A percentile compares a stretch with the other conserved stretches of the same genome.
These are phyloP conservation scores for Aplocera efformata DNA, from an alignment of 2,888 invertebrate species.

Conservation along the genomic window DNA sequence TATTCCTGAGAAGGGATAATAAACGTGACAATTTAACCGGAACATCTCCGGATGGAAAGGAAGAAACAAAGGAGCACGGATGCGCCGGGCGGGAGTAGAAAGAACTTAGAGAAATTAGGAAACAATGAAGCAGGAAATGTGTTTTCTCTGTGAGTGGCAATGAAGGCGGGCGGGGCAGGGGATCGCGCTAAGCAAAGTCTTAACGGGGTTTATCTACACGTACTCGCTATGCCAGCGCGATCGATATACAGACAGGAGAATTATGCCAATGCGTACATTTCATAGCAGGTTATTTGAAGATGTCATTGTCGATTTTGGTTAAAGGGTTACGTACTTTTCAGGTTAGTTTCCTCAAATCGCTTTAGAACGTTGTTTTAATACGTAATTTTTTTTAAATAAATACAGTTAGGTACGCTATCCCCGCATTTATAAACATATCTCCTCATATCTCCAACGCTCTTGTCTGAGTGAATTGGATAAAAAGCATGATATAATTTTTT, in stretches of 20 bases:
- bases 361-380: too few species aligned
- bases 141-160: conserved; percentile 51
- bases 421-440: too few species aligned
- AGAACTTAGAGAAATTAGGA: conserved; percentile 68
- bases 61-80: conserved; percentile 57
- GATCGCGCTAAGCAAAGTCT: conserved; percentile 29
- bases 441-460: too few species aligned
- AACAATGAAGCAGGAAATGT: conserved; percentile 70
- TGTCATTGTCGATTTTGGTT: conserved; percentile 1
- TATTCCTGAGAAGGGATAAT: conserved; percentile 48
- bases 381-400: too few species aligned
- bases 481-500: too few species aligned
- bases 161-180: conserved; percentile 32
- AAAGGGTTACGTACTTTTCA: too few species aligned
- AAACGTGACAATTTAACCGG: conserved; percentile 68
- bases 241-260: conserved; percentile 18
- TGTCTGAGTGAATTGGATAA: too few species aligned
- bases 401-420: too few species aligned
- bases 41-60: conserved; percentile 59
- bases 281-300: conserved; percentile 3
- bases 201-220: conserved; percentile 29
- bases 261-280: conserved; percentile 16
- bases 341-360: too few species aligned
- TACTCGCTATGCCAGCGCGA: conserved; percentile 16
- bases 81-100: conserved; percentile 36